These are phyloP conservation scores for Steinernema khuongi DNA, from an alignment of 1,140 invertebrate genomes.

Conservation along the genomic window DNA sequence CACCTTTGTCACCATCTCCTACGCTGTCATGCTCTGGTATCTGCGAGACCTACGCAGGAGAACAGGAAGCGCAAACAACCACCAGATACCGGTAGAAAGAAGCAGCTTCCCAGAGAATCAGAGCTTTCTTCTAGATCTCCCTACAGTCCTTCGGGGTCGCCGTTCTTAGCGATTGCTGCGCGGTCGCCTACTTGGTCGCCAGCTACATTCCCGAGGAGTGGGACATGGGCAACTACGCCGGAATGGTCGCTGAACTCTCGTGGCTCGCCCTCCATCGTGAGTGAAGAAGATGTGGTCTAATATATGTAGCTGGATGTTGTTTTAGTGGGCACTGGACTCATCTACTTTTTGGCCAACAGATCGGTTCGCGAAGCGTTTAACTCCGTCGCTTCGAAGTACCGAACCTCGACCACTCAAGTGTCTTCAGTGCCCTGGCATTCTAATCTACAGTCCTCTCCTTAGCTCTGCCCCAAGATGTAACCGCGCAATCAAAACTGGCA, in stretches of 20 bases:
- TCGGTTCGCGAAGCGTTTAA: too few species aligned
- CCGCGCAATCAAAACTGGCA: too few species aligned
- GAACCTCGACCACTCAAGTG: too few species aligned
- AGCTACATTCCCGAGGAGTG: not conserved
- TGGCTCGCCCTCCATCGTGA: not conserved
- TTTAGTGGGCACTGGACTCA: too few species aligned
- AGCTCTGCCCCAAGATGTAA: too few species aligned
- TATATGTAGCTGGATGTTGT: too few species aligned
- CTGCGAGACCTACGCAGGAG: not conserved
- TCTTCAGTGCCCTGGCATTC: too few species aligned
- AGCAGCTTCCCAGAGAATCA: not conserved
- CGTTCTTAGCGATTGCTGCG: not conserved
- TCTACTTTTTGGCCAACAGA: too few species aligned
- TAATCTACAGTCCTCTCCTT: too few species aligned
- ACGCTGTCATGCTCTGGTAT: not conserved
- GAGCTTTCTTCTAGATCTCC: not conserved
- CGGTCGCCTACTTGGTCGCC: not conserved
- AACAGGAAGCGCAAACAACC: not conserved
- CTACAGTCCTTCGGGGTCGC: not conserved
- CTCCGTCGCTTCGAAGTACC: too few species aligned
- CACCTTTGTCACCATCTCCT: not conserved
- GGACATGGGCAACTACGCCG: not conserved
- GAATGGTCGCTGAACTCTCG: not conserved
- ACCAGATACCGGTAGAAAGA: not conserved
- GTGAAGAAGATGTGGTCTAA: too few species aligned